Base-by-base conservation (phyloP, 2,888 invertebrate species). In the Aleiodes testaceus region DNA sequence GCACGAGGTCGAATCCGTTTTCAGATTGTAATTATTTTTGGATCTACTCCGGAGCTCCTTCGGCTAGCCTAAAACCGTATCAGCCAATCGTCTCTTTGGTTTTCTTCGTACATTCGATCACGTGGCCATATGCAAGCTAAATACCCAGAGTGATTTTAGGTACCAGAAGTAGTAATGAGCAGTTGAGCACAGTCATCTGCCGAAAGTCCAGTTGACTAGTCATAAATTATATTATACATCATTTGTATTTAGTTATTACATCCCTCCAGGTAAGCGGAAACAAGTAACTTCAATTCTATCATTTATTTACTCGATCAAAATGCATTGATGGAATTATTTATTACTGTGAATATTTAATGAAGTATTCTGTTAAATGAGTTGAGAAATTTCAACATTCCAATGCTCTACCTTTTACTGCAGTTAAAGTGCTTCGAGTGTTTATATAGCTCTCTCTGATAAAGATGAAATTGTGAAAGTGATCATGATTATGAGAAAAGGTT, bases 131-230 rank as follows among this genome's bases (percentile, higher is more conserved):
- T 53, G 53, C 42, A 68, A 73, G 69, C 65, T 66, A 74, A 74
- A 66, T 71, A 66, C n/a, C 73, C 22, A 26, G 61, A 66, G 36
- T 50, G 64, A 68, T 30, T 73, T 63, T 63, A 66, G 36, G 59
- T 36, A 72, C 75, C 69, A 67, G 74, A 73, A 73, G 72, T 73
- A 74, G 53, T 69, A 73, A 72, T 74, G 77, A 74, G 75, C 75
- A 74, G 89, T 89, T 88, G 89, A 89, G 89, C 90, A 90, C 92
- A 92, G 92, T 92, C 92, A 89, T 88, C 89, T 88, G 86, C 87
- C 85, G 88, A 88, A 86, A 82, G 86, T 88, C 88, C 87, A 87
- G 89, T 89, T 88, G 89, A 88, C 89, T 89, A 89, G 89, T 90
- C 89, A 88, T 84, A 79, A 66, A 70, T 36, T 26, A 59, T 36